Percentiles rank a stretch among this genome's conserved stretches.
These are phyloP conservation scores for Papilio xuthus DNA, from an alignment of 1,140 invertebrate genomes.

Conservation along the genomic window DNA sequence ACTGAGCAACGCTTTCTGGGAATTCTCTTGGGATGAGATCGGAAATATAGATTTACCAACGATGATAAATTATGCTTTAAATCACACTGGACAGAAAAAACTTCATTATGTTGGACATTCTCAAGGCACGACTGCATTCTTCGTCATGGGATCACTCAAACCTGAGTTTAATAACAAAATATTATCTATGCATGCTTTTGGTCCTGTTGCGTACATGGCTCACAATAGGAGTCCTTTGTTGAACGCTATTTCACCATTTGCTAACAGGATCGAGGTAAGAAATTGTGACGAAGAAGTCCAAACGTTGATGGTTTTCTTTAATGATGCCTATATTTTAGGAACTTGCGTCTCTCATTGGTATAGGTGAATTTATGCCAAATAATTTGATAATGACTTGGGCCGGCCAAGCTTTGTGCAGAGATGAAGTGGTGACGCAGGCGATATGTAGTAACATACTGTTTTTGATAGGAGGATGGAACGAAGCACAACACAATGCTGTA, in stretches of 20 bases:
- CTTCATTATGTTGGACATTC: slow-evolving; percentile 80
- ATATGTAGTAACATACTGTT: slow-evolving; percentile 84
- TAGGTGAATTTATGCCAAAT: slow-evolving; percentile 83
- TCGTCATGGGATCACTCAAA: slow-evolving; percentile 82
- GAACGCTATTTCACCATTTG: slow-evolving; percentile 43
- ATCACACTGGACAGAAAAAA: slow-evolving; percentile 70
- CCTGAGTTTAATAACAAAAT: slow-evolving; percentile 84
- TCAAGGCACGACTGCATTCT: slow-evolving; percentile 83
- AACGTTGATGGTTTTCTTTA: neutral
- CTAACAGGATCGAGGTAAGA: slow-evolving; percentile 49
- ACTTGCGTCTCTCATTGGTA: slow-evolving; percentile 65
- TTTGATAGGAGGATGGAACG: slow-evolving; percentile 82
- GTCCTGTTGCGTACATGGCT: slow-evolving; percentile 81
- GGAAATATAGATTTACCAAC: slow-evolving; percentile 84
- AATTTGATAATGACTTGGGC: slow-evolving; percentile 77
- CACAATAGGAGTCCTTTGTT: slow-evolving; percentile 67
- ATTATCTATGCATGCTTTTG: slow-evolving; percentile 82
- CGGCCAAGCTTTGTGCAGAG: slow-evolving; percentile 80
- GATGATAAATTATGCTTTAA: slow-evolving; percentile 84
- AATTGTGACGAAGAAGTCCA: neutral
- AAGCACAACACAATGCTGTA: slow-evolving; percentile 81
- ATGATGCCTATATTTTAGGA: slow-evolving; percentile 53
- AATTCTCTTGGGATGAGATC: slow-evolving; percentile 84
- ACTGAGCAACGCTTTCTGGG: slow-evolving; percentile 77
- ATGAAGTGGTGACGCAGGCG: slow-evolving; percentile 72